Conservation (phyloP, 2,113 vertebrate species). For the Guaruba guarouba region DNA sequence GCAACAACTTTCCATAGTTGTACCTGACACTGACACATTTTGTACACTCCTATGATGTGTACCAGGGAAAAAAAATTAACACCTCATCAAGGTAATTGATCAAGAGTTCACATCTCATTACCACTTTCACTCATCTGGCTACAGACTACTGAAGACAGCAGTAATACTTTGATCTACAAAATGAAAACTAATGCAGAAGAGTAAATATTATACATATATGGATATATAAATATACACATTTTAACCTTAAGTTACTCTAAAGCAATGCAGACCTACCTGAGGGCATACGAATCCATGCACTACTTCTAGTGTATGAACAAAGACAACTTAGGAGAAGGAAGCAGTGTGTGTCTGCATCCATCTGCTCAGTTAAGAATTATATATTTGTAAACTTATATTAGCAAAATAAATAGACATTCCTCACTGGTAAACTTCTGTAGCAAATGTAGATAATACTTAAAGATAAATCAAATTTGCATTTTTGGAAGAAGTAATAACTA, state of each 20-base stretch:
- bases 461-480: neutral
- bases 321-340: neutral
- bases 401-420: neutral
- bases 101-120: slow-evolving; percentile 30
- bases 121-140: slow-evolving; percentile 17
- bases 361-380: neutral
- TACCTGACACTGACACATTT: neutral
- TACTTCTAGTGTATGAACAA: neutral
- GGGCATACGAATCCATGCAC: neutral
- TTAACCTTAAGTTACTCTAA: neutral
- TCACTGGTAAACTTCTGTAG: neutral
- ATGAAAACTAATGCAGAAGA: neutral
- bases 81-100: slow-evolving; percentile 46
- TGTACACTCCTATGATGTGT: neutral
- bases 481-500: neutral
- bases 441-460: neutral
- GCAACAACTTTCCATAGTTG: neutral
- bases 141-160: neutral
- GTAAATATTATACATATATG: neutral
- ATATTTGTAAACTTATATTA: neutral
- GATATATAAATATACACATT: neutral
- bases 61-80: slow-evolving; percentile 24
- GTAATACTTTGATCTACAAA: neutral
- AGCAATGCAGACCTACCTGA: neutral
- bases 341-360: neutral